Conservation (phyloP, 2,797 vertebrate genomes). For the Oryzias dopingdopingensis region DNA sequence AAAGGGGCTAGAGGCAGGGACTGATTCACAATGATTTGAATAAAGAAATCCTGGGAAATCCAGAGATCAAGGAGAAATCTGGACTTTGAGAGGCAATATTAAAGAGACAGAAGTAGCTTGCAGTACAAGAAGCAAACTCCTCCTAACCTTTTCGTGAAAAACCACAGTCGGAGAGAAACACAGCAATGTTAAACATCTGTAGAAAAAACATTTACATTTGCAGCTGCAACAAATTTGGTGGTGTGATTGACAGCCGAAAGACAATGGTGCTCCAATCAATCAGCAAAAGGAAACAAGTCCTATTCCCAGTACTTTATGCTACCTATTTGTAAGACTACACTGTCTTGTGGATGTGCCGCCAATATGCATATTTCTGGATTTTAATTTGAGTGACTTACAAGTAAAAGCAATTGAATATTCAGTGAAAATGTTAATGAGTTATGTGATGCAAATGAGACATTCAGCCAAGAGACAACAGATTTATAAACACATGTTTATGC, state of each 20-base stretch:
- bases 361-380: slow-evolving; percentile 61
- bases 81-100: too few species aligned
- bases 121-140: slow-evolving; percentile 17
- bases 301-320: slow-evolving; percentile 68
- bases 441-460: slow-evolving; percentile 66
- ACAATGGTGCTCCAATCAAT: slow-evolving; percentile 52
- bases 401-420: slow-evolving; percentile 63
- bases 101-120: slow-evolving; percentile 9
- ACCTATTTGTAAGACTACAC: slow-evolving; percentile 44
- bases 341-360: slow-evolving; percentile 38
- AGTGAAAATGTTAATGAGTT: slow-evolving; percentile 65
- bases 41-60: too few species aligned
- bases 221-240: slow-evolving; percentile 8
- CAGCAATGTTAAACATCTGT: slow-evolving; percentile 30
- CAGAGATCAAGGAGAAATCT: too few species aligned
- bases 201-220: slow-evolving; percentile 57
- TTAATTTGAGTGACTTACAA: slow-evolving; percentile 67
- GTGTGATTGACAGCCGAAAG: slow-evolving; percentile 62
- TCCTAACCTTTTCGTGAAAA: slow-evolving; percentile 36
- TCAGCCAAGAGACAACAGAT: slow-evolving; percentile 52
- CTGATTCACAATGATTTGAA: too few species aligned
- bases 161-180: slow-evolving; percentile 5
- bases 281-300: slow-evolving; percentile 44
- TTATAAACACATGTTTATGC: slow-evolving; percentile 69
- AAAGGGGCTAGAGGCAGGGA: too few species aligned